Evolutionary conservation across 2,797 vertebrate species (phyloP).

Genomic region (Tympanoctomys barrerae): DNA sequence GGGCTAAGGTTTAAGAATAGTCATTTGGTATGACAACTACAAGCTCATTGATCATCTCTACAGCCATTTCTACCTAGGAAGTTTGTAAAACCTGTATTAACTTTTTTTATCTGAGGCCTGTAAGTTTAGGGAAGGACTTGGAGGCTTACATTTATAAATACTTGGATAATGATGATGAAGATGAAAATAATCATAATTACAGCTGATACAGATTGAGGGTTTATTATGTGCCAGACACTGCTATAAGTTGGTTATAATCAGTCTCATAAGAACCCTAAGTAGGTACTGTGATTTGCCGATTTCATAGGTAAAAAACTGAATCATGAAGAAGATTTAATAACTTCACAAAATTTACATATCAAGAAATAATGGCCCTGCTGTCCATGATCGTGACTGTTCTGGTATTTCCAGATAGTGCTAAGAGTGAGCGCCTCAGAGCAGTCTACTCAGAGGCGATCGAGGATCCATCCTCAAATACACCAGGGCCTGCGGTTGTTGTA

Average conservation of each 20-base stretch:
- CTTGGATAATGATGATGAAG: neutral
- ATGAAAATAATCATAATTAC: neutral
- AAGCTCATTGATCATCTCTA: neutral
- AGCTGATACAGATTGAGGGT: neutral
- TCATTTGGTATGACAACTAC: neutral
- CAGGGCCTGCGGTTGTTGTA: neutral
- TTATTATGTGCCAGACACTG: neutral
- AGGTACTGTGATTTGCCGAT: neutral
- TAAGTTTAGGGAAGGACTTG: neutral
- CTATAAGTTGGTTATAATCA: neutral
- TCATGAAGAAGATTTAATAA: conserved; percentile 3
- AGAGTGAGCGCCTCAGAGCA: neutral
- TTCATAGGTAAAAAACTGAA: conserved; percentile 9
- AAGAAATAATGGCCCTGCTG: neutral
- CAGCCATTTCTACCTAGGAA: neutral
- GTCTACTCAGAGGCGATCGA: neutral
- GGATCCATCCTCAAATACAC: neutral
- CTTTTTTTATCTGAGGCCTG: neutral
- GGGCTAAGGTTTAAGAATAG: neutral
- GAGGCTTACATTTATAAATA: neutral
- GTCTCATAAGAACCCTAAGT: neutral
- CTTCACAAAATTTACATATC: neutral
- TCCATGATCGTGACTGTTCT: neutral
- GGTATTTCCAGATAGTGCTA: neutral
- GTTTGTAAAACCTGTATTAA: neutral